A percentile compares a stretch with the other conserved stretches of the same genome.
These are phyloP conservation scores for Pterocles burchelli DNA, from an alignment of 2,113 vertebrate species.

Conservation along the genomic window DNA sequence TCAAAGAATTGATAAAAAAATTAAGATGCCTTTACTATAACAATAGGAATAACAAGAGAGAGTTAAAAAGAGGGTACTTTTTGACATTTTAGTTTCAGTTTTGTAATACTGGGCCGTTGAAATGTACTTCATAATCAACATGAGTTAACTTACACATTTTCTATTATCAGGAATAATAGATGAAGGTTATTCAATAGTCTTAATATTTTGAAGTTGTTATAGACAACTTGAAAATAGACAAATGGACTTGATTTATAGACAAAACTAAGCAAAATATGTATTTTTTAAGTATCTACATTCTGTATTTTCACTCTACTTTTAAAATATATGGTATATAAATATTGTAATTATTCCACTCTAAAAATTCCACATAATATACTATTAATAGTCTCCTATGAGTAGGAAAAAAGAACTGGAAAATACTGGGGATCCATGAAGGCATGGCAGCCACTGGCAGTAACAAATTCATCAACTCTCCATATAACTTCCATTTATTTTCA, in stretches of 20 bases:
- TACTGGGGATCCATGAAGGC: not conserved
- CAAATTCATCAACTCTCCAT: not conserved
- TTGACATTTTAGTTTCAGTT: not conserved
- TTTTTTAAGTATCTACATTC: not conserved
- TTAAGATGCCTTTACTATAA: not conserved
- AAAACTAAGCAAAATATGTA: not conserved
- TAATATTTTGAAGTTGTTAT: not conserved
- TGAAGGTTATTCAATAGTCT: not conserved
- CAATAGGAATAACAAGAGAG: not conserved
- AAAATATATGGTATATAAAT: not conserved
- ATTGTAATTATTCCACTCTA: not conserved
- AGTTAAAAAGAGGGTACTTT: not conserved
- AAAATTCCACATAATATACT: not conserved
- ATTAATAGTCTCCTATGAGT: not conserved
- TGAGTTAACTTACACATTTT: not conserved
- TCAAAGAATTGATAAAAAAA: not conserved
- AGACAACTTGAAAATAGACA: not conserved
- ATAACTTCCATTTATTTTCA: not conserved
- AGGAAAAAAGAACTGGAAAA: not conserved
- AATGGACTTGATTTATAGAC: not conserved
- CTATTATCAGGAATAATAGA: not conserved
- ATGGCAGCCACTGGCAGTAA: not conserved
- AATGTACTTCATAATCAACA: not conserved
- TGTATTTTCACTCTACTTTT: not conserved
- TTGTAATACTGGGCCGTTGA: not conserved